Evolutionary conservation across 2,113 vertebrate species (phyloP).

Genomic region (Syngnathoides biaculeatus): DNA sequence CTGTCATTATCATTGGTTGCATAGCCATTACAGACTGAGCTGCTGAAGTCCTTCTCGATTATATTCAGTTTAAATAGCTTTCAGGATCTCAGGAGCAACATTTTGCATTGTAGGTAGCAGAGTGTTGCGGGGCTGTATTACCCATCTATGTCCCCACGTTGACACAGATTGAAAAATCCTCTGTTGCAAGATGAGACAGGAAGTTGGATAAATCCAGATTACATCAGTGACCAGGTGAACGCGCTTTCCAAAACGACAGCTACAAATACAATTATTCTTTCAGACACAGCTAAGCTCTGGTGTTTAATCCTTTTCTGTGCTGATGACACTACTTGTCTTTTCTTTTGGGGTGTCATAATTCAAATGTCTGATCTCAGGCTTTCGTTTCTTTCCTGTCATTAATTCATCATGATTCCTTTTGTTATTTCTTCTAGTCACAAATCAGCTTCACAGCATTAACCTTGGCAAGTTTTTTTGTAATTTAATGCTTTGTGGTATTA

Average conservation of each 20-base stretch:
- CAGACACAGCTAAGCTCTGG: slow-evolving; percentile 33
- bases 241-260: slow-evolving; percentile 28
- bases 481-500: slow-evolving; percentile 32
- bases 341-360: slow-evolving; percentile 29
- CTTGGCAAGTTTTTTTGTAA: slow-evolving; percentile 46
- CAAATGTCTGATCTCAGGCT: slow-evolving; percentile 29
- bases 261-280: slow-evolving; percentile 49
- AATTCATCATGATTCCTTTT: slow-evolving; percentile 39
- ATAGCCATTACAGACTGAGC: slow-evolving; percentile 18
- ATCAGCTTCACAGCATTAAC: slow-evolving; percentile 42
- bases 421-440: slow-evolving; percentile 39
- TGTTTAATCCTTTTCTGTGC: slow-evolving; percentile 42
- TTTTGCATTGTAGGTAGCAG: slow-evolving; percentile 5
- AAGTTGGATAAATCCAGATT: slow-evolving; percentile 56
- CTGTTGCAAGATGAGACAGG: slow-evolving; percentile 22
- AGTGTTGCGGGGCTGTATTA: slow-evolving; percentile 17
- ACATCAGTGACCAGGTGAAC: slow-evolving; percentile 58
- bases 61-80: neutral
- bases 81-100: slow-evolving; percentile 16
- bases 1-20: slow-evolving; percentile 12
- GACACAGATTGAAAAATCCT: slow-evolving; percentile 29
- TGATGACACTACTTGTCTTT: slow-evolving; percentile 26
- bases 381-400: slow-evolving; percentile 28
- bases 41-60: neutral
- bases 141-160: slow-evolving; percentile 16